These are phyloP conservation scores for Passer montanus DNA, from an alignment of 2,113 vertebrate genomes.

Conservation along the genomic window DNA sequence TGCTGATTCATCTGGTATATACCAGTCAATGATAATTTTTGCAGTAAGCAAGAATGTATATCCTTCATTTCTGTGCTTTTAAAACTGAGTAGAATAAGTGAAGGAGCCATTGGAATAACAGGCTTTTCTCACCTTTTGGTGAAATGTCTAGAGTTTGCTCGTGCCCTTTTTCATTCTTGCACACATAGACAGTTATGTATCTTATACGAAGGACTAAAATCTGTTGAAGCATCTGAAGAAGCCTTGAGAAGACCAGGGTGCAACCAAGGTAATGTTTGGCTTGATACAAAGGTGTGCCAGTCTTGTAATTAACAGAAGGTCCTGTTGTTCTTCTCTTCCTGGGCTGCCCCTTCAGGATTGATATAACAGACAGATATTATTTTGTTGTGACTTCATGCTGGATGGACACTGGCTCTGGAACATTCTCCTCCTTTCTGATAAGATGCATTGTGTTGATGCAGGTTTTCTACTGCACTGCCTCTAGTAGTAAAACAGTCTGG, in stretches of 20 bases:
- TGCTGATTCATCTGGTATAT: not conserved
- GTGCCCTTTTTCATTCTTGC: not conserved
- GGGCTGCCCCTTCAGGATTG: not conserved
- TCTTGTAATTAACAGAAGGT: not conserved
- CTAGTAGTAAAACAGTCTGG: not conserved
- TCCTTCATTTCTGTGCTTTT: not conserved
- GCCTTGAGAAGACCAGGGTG: not conserved
- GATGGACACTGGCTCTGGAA: not conserved
- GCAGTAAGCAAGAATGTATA: not conserved
- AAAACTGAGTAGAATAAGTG: not conserved
- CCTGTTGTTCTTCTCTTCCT: not conserved
- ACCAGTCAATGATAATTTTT: not conserved
- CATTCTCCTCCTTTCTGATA: not conserved
- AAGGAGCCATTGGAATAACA: not conserved
- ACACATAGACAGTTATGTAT: not conserved
- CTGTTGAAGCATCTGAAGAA: not conserved
- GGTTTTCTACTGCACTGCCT: not conserved
- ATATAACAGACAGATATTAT: not conserved
- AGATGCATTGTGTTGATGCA: not conserved
- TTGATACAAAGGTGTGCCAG: not conserved
- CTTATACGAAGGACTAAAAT: not conserved
- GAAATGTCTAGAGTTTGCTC: not conserved
- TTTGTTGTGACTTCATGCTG: not conserved
- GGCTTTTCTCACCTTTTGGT: not conserved
- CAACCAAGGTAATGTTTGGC: not conserved